Conservation (phyloP, 2,888 invertebrate species). For the Calliopum simillimum region DNA sequence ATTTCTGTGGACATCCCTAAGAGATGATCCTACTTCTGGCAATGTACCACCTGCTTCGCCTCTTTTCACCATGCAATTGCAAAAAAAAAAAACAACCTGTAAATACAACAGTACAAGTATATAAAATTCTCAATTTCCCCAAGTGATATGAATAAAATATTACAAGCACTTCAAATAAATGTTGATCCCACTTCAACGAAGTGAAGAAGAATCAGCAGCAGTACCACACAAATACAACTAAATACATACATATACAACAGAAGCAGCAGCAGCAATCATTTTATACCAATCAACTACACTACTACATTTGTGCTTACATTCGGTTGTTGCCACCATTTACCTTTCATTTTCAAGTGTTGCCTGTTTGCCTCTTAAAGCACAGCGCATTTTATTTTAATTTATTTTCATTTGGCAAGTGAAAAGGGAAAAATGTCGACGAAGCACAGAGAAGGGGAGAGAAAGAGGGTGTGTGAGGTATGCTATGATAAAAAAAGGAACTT, state of each 20-base stretch:
- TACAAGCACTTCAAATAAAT: conserved; percentile 22
- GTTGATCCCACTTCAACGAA: conserved; percentile 12
- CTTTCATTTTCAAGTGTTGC: too few species aligned
- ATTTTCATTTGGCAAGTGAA: too few species aligned
- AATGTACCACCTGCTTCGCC: too few species aligned
- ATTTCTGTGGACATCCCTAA: too few species aligned
- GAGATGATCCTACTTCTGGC: too few species aligned
- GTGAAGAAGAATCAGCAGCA: background rate
- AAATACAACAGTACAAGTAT: conserved; percentile 1
- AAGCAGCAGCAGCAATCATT: background rate
- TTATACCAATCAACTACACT: too few species aligned
- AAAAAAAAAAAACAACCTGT: background rate
- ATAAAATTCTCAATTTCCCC: conserved; percentile 22
- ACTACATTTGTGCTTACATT: too few species aligned
- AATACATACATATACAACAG: background rate
- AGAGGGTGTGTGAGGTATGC: background rate
- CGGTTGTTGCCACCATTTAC: too few species aligned
- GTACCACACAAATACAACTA: background rate
- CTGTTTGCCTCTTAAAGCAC: too few species aligned
- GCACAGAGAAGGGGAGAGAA: too few species aligned
- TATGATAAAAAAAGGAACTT: conserved; percentile 1
- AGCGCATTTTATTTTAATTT: too few species aligned
- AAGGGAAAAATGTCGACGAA: too few species aligned
- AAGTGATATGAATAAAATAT: conserved; percentile 28
- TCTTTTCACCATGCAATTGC: background rate